Percentiles rank a stretch among this genome's conserved stretches.
These are phyloP conservation scores for Aphidoletes aphidimyza DNA, from an alignment of 2,888 invertebrate genomes.

Conservation along the genomic window DNA sequence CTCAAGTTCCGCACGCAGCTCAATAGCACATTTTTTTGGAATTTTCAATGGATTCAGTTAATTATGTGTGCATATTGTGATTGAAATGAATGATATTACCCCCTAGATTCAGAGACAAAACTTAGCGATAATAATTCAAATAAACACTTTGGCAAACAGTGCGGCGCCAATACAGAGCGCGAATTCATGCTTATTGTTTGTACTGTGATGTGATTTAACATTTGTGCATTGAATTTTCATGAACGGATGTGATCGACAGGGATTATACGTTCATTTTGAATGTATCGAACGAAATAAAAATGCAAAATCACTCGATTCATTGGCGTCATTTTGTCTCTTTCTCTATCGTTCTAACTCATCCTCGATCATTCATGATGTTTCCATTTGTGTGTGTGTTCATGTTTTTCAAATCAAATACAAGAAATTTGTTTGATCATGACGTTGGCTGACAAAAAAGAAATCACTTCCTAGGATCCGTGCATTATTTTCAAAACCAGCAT, in stretches of 20 bases:
- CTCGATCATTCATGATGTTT: too few species aligned
- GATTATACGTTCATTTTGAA: neutral
- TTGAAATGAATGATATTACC: too few species aligned
- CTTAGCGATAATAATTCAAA: slow-evolving; percentile 5
- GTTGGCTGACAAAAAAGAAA: neutral
- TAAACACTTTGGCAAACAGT: neutral
- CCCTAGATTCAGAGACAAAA: neutral
- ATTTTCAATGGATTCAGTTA: too few species aligned
- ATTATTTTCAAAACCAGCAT: too few species aligned
- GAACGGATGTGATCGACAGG: slow-evolving; percentile 14
- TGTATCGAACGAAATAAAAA: neutral
- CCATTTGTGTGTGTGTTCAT: neutral
- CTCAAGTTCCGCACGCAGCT: neutral
- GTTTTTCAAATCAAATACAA: neutral
- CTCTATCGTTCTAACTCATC: too few species aligned
- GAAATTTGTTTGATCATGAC: neutral
- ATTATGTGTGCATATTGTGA: too few species aligned
- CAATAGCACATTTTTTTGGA: neutral
- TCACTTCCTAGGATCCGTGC: neutral
- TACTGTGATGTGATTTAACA: neutral
- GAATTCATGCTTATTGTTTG: neutral
- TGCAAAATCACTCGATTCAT: neutral
- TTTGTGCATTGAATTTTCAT: neutral
- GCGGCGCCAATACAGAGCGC: neutral
- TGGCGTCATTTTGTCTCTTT: slow-evolving; percentile 33